Percentiles rank a stretch among this genome's conserved stretches.
These are phyloP conservation scores for Euura saliciscinereae DNA, from an alignment of 1,140 invertebrate species.

Conservation along the genomic window DNA sequence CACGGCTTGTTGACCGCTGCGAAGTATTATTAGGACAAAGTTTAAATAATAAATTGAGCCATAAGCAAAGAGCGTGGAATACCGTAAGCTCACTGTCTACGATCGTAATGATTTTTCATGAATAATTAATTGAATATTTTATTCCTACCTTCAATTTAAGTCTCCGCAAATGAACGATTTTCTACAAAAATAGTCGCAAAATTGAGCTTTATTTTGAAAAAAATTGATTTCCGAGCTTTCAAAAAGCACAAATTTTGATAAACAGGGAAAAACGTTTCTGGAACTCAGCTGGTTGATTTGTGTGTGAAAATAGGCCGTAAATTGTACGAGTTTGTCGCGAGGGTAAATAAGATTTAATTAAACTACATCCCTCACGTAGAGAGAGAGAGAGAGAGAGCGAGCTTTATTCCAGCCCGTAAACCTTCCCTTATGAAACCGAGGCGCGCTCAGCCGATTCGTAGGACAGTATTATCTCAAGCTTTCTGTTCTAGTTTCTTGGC, in stretches of 20 bases:
- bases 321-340: too few relatives aligned
- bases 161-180: too few relatives aligned
- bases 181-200: too few relatives aligned
- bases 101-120: too few relatives aligned
- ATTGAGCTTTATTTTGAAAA: too few relatives aligned
- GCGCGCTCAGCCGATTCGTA: background rate
- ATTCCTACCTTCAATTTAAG: too few relatives aligned
- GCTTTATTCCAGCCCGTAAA: background rate
- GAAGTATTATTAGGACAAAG: background rate
- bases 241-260: too few relatives aligned
- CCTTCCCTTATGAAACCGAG: background rate
- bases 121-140: too few relatives aligned
- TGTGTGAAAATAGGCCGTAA: too few relatives aligned
- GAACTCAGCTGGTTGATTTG: too few relatives aligned
- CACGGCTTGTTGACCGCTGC: background rate
- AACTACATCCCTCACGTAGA: background rate
- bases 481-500: background rate
- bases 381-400: background rate
- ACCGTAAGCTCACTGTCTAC: background rate
- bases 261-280: too few relatives aligned
- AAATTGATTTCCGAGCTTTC: too few relatives aligned
- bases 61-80: background rate
- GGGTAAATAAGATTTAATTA: conserved; percentile 4
- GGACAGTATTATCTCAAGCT: background rate
- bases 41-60: conserved; percentile 1